These are phyloP conservation scores for Oophaga pumilio DNA, from an alignment of 2,113 vertebrate genomes.

Conservation along the genomic window DNA sequence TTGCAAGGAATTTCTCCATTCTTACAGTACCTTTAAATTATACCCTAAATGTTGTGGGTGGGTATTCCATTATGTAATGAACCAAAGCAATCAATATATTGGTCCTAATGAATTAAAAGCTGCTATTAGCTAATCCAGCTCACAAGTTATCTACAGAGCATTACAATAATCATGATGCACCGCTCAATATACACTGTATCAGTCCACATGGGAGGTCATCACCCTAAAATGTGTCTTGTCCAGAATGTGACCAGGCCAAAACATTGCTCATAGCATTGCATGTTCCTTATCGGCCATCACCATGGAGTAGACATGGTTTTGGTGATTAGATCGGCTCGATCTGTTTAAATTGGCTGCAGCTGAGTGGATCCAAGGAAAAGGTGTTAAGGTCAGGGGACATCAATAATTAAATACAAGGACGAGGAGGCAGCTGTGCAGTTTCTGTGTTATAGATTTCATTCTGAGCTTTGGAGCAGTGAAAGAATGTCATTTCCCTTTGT, in stretches of 20 bases:
- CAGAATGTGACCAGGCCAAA: background rate
- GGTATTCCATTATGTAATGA: background rate
- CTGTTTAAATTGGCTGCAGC: constrained; percentile 35
- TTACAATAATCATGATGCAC: background rate
- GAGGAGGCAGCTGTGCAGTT: constrained; percentile 15
- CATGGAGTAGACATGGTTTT: constrained; percentile 14
- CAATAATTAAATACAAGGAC: constrained; percentile 46
- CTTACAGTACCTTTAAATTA: too few relatives aligned
- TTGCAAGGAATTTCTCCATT: too few relatives aligned
- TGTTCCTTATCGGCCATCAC: constrained; percentile 1
- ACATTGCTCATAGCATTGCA: background rate
- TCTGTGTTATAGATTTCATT: constrained; percentile 39
- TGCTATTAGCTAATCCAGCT: background rate
- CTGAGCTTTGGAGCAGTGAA: constrained; percentile 13
- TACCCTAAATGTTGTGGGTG: too few relatives aligned
- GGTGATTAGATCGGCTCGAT: constrained; percentile 43
- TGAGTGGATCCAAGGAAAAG: constrained; percentile 32
- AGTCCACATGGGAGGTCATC: background rate
- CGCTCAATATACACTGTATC: background rate
- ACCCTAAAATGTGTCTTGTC: background rate
- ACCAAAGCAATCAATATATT: background rate
- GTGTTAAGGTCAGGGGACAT: constrained; percentile 42
- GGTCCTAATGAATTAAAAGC: background rate
- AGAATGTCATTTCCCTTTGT: constrained; percentile 32
- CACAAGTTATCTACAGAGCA: background rate